Percentiles rank a stretch among this genome's conserved stretches.
phyloP scores from a whole-genome alignment of 2,797 vertebrate genomes.

The Acridotheres tristis region DNA sequence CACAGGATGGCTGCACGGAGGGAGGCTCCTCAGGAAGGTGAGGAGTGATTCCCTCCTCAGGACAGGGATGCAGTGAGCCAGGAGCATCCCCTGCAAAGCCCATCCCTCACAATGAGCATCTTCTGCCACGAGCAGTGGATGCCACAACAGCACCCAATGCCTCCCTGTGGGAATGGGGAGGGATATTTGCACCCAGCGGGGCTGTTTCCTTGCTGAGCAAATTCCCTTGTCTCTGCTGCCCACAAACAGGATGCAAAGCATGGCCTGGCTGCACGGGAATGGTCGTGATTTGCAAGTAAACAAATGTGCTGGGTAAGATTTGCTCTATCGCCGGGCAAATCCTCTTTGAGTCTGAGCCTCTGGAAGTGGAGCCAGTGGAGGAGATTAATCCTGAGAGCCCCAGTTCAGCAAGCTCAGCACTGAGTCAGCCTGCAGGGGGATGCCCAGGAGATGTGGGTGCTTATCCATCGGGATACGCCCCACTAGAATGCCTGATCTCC shows the following conservation, averaged over 20 bases:
- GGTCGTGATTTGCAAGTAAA: neutral
- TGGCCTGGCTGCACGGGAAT: accelerated
- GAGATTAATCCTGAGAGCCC: neutral
- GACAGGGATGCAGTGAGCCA: neutral
- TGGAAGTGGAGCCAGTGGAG: neutral
- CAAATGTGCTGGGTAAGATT: neutral
- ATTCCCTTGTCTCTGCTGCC: neutral
- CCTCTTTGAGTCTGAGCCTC: slow-evolving; percentile 1
- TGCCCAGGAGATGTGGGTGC: neutral
- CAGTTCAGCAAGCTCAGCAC: neutral
- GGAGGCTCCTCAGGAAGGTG: neutral
- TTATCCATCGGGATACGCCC: neutral
- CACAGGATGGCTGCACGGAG: accelerated
- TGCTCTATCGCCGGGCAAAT: neutral
- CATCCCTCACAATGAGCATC: neutral
- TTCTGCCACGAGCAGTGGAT: accelerated
- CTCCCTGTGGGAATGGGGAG: neutral
- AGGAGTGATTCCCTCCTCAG: neutral
- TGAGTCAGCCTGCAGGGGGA: neutral
- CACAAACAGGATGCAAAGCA: neutral
- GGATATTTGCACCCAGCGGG: accelerated
- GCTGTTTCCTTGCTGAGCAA: neutral
- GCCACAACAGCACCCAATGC: accelerated
- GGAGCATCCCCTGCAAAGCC: neutral
- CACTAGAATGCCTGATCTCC: neutral